Conservation (phyloP, 2,113 vertebrate species). For the Halcyon senegalensis region DNA sequence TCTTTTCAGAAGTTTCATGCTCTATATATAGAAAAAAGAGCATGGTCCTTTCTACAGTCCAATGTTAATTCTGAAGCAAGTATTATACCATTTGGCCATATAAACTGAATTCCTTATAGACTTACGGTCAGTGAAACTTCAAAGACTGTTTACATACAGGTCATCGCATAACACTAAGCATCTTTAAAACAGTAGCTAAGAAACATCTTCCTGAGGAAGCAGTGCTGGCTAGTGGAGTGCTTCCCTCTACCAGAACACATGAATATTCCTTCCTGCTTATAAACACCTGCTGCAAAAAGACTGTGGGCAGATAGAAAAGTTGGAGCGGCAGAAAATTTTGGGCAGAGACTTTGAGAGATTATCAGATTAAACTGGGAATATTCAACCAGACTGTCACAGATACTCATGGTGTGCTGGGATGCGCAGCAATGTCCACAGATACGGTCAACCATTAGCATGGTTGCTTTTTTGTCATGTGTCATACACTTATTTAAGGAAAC, state of each 20-base stretch:
- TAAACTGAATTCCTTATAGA: neutral
- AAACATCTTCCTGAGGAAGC: neutral
- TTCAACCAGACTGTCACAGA: neutral
- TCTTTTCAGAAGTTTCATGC: neutral
- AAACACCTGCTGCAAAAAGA: neutral
- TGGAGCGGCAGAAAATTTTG: neutral
- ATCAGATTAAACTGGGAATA: neutral
- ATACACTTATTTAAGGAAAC: rapidly evolving
- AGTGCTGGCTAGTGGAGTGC: neutral
- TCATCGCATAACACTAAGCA: neutral
- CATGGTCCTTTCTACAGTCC: neutral
- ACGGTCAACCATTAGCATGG: neutral
- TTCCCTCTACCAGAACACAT: neutral
- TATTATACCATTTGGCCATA: neutral
- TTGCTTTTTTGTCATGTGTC: neutral
- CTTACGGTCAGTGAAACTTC: neutral
- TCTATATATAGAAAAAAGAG: neutral
- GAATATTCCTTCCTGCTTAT: neutral
- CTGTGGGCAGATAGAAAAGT: rapidly evolving
- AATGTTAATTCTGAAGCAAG: neutral
- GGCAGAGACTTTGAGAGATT: neutral
- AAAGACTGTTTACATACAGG: neutral
- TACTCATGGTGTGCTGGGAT: rapidly evolving
- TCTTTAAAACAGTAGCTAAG: neutral
- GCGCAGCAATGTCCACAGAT: neutral